Conservation (phyloP, 2,797 vertebrate genomes). For the Esox masquinongy region DNA sequence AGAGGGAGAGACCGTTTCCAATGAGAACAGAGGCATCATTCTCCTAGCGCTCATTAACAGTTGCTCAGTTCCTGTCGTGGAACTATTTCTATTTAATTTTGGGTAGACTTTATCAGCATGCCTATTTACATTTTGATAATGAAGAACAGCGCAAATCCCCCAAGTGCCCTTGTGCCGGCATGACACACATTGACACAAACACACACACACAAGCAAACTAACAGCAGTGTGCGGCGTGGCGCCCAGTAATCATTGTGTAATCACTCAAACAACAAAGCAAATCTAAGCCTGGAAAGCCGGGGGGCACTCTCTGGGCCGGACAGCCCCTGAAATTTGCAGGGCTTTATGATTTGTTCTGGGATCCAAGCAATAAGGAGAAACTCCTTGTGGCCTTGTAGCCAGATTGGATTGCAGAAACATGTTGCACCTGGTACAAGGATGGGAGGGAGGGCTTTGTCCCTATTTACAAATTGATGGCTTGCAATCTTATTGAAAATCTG, state of each 20-base stretch:
- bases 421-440: slow-evolving; percentile 60
- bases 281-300: slow-evolving; percentile 43
- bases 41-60: too few species aligned
- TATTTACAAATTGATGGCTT: slow-evolving; percentile 56
- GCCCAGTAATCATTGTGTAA: slow-evolving; percentile 66
- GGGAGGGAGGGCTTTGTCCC: slow-evolving; percentile 32
- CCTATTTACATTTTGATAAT: slow-evolving; percentile 70
- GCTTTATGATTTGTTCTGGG: slow-evolving; percentile 65
- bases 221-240: slow-evolving; percentile 43
- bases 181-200: background rate
- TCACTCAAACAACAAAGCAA: slow-evolving; percentile 63
- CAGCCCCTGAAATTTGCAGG: slow-evolving; percentile 52
- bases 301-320: slow-evolving; percentile 45
- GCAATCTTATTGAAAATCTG: slow-evolving; percentile 66
- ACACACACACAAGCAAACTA: slow-evolving; percentile 7
- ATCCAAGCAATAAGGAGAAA: slow-evolving; percentile 65
- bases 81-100: slow-evolving; percentile 52
- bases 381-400: slow-evolving; percentile 62
- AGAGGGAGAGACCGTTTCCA: slow-evolving; percentile 28
- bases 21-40: too few species aligned
- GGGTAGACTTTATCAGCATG: slow-evolving; percentile 65
- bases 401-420: slow-evolving; percentile 66
- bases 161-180: slow-evolving; percentile 50
- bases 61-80: too few species aligned
- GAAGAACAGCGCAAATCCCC: slow-evolving; percentile 63